Evolutionary conservation across 2,888 invertebrate species (phyloP).

Genomic region (Monochamus alternatus): DNA sequence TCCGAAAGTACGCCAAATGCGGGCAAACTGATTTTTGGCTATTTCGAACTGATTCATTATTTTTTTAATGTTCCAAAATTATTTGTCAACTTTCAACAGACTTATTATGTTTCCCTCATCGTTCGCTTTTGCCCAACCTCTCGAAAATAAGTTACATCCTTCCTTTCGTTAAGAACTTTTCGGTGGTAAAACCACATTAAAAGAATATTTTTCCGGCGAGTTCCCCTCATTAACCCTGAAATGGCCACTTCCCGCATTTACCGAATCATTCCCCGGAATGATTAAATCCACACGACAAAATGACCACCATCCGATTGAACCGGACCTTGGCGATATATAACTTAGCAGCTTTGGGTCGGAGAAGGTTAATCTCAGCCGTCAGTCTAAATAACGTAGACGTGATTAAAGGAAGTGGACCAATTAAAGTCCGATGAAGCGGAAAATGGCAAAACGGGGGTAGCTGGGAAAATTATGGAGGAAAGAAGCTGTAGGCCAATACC

Average conservation of each 20-base stretch:
- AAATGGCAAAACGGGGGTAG: neutral
- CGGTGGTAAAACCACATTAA: too few relatives aligned
- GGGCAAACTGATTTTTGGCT: too few relatives aligned
- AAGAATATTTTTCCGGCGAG: too few relatives aligned
- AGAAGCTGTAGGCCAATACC: neutral
- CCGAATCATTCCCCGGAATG: neutral
- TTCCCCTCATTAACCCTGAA: too few relatives aligned
- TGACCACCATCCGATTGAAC: neutral
- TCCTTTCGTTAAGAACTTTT: too few relatives aligned
- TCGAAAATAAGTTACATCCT: too few relatives aligned
- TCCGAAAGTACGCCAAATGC: too few relatives aligned
- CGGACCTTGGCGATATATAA: neutral
- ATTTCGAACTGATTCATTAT: too few relatives aligned
- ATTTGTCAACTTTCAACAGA: too few relatives aligned
- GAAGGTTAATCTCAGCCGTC: neutral
- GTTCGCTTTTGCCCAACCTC: too few relatives aligned
- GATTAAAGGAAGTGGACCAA: neutral
- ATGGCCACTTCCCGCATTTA: neutral
- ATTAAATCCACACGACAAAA: neutral
- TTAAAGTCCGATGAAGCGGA: neutral
- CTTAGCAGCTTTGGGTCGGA: neutral
- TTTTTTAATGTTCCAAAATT: too few relatives aligned
- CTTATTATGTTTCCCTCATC: too few relatives aligned
- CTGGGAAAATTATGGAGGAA: neutral
- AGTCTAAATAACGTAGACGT: neutral